Percentiles rank a stretch among this genome's conserved stretches.
Evolutionary conservation across 1,140 invertebrate genomes (phyloP).

Genomic region (Grapholita molesta): DNA sequence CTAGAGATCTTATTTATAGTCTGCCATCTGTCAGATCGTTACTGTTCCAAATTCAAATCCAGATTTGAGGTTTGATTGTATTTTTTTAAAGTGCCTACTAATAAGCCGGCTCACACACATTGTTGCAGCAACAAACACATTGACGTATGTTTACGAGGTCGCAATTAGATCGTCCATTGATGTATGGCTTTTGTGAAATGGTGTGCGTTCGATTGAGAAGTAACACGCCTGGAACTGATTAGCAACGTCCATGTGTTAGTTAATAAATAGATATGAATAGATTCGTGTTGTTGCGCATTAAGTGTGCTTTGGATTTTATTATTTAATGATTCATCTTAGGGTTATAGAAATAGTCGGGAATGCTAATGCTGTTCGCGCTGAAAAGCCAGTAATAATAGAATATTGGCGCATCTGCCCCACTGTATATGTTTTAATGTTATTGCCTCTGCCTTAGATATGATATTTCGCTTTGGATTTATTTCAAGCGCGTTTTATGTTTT

Average conservation of each 20-base stretch:
- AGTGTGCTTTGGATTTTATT: slow-evolving; percentile 77
- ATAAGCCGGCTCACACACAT: slow-evolving; percentile 68
- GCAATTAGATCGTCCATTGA: slow-evolving; percentile 73
- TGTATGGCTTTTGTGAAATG: slow-evolving; percentile 50
- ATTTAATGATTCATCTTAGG: slow-evolving; percentile 78
- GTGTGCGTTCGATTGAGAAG: slow-evolving; percentile 68
- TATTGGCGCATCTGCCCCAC: slow-evolving; percentile 75
- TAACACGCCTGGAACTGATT: slow-evolving; percentile 72
- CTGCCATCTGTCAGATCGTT: slow-evolving; percentile 72
- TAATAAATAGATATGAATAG: slow-evolving; percentile 55
- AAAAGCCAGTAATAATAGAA: slow-evolving; percentile 78
- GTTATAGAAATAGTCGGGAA: slow-evolving; percentile 77
- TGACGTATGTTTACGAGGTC: slow-evolving; percentile 67
- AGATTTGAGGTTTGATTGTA: slow-evolving; percentile 74
- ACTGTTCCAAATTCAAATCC: slow-evolving; percentile 70
- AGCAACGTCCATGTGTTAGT: slow-evolving; percentile 59
- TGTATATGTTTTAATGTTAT: slow-evolving; percentile 76
- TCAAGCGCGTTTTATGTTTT: slow-evolving; percentile 73
- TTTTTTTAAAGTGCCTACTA: slow-evolving; percentile 70
- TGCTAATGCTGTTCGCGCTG: slow-evolving; percentile 70
- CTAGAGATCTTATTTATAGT: slow-evolving; percentile 67
- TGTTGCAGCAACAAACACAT: slow-evolving; percentile 69
- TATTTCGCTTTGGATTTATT: slow-evolving; percentile 69
- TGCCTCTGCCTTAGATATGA: slow-evolving; percentile 56
- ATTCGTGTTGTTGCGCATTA: slow-evolving; percentile 67